Base-by-base conservation (phyloP, 1,140 invertebrate genomes). In the Polyergus mexicanus region DNA sequence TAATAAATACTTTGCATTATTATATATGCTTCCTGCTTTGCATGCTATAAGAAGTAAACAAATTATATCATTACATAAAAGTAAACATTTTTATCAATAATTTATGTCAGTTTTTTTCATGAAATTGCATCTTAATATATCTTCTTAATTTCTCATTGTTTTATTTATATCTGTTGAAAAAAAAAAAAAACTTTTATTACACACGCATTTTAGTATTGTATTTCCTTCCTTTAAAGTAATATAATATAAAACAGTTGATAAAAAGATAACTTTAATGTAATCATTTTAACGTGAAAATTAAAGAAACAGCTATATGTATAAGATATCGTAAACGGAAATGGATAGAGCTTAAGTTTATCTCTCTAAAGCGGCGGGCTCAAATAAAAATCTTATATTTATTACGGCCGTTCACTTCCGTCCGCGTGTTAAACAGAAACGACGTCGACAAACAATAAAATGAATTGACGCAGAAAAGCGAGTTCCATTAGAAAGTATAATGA, bases 401-500 rank as follows among this genome's bases (percentile, higher is more conserved):
- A 38, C 63, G 35, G 47, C 2, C 16, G 10, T 65, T 80, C 22
- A 56, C 32, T 68, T 63, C 13, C 28, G 75, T 7, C 41, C n/a
- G 35, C 51, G 38, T 56, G 54, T 66, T 63, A 84, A 84, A 77
- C 44, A 74, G 65, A 65, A 84, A 84, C 44, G 51, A 77, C 60
- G 63, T 60, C 38, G 63, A 80, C 75, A 51, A 84, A 77, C n/a
- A 54, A 16, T 76, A 85, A 80, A 85, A 80, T 58, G 38, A 80
- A 85, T 80, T 10, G 63, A 66, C 28, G 75, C 63, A 65, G 28
- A 85, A 78, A 63, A 71, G 58, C 86, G 56, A 85, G 38, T 63
- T 87, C 32, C 62, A 85, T 84, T 86, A 84, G 54, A 72, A 86
- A 89, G 51, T 80, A 85, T 85, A 85, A 86, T 86, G 86, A 90